These are phyloP conservation scores for Masticophis lateralis DNA, from an alignment of 2,797 vertebrate species.

Conservation along the genomic window DNA sequence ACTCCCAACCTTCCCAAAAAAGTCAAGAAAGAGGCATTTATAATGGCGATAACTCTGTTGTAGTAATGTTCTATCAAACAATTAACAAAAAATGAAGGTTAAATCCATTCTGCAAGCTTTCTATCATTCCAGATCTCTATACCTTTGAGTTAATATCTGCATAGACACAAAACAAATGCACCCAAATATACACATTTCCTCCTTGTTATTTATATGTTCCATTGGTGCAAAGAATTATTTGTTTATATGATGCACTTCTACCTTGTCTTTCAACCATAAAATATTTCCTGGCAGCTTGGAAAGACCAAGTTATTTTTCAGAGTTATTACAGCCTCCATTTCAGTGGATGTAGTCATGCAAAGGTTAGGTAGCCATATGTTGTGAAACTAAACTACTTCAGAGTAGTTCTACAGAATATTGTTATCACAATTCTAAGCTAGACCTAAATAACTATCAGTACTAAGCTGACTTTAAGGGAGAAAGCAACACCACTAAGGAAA, in stretches of 20 bases:
- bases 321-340: neutral
- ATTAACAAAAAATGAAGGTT: too few relatives aligned
- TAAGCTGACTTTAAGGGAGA: neutral
- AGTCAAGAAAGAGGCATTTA: neutral
- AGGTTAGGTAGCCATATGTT: neutral
- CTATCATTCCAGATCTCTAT: neutral
- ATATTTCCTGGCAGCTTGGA: neutral
- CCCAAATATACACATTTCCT: neutral
- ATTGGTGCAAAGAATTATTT: neutral
- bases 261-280: neutral
- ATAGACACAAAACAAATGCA: neutral
- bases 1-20: neutral
- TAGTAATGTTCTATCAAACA: too few relatives aligned
- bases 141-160: neutral
- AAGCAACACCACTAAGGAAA: neutral
- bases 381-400: neutral
- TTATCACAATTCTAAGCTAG: neutral
- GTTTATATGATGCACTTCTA: neutral
- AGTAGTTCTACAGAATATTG: neutral
- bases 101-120: neutral
- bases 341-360: neutral
- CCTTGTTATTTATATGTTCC: neutral
- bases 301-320: neutral
- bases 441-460: neutral
- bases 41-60: neutral